Conservation (phyloP, 2,113 vertebrate species). For the Python bivittatus region DNA sequence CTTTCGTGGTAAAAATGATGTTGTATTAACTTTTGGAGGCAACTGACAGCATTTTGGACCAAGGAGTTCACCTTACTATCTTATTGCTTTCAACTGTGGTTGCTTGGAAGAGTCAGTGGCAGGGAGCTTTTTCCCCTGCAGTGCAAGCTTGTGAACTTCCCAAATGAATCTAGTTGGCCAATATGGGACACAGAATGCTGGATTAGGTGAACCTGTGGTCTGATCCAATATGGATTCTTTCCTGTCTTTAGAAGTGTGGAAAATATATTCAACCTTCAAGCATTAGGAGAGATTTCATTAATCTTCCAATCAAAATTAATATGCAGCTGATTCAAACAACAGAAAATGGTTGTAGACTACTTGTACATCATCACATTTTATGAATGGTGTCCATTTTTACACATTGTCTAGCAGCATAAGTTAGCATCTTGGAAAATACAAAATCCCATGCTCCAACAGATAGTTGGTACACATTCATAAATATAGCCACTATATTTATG, state of each 20-base stretch:
- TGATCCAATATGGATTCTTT: too few species aligned
- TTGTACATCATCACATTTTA: background rate
- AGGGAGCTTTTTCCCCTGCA: too few species aligned
- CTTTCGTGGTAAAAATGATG: conserved; percentile 8
- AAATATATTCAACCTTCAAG: background rate
- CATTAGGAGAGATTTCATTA: background rate
- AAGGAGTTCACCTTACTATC: background rate
- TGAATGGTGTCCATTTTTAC: background rate
- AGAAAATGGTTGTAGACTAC: background rate
- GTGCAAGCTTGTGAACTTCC: too few species aligned
- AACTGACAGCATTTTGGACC: background rate
- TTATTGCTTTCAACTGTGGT: background rate
- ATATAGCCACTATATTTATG: background rate
- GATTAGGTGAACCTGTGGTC: background rate
- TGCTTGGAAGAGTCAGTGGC: too few species aligned
- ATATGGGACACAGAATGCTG: background rate
- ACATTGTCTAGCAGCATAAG: background rate
- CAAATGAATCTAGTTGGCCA: too few species aligned
- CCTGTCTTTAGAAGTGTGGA: background rate
- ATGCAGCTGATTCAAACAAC: background rate
- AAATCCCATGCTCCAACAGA: background rate
- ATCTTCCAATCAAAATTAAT: background rate
- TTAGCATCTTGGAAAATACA: background rate
- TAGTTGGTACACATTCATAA: too few species aligned
- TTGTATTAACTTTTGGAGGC: background rate